These are phyloP conservation scores for Danionella dracula DNA, from an alignment of 2,797 vertebrate species.

Conservation along the genomic window DNA sequence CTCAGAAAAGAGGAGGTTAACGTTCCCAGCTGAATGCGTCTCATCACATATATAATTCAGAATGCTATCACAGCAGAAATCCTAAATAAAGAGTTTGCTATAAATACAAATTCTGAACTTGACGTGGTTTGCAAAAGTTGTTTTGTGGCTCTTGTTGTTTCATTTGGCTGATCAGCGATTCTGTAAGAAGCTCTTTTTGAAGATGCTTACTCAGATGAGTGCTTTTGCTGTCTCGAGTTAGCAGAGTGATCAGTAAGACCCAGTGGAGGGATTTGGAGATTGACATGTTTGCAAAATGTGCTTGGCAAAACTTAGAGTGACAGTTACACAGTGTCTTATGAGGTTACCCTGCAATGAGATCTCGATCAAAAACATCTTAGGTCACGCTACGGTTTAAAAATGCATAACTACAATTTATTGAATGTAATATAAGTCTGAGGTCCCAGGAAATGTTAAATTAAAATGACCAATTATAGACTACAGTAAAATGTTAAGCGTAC, in stretches of 20 bases:
- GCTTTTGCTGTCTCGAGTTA: not conserved
- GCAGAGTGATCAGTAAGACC: not conserved
- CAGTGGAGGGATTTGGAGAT: not conserved
- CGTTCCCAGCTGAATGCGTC: conserved; percentile 2
- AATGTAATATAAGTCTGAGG: too few relatives aligned
- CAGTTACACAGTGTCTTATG: not conserved
- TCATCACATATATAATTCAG: conserved; percentile 23
- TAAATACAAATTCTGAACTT: conserved; percentile 13
- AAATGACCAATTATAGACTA: too few relatives aligned
- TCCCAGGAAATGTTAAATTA: too few relatives aligned
- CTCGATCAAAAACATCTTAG: too few relatives aligned
- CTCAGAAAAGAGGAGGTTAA: conserved; percentile 9
- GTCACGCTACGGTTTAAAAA: too few relatives aligned
- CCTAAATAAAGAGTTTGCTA: conserved; percentile 10
- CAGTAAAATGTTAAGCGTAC: too few relatives aligned
- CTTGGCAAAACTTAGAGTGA: not conserved
- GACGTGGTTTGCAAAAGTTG: conserved; percentile 1
- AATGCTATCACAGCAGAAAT: conserved; percentile 19
- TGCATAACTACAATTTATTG: too few relatives aligned
- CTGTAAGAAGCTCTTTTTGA: conserved; percentile 36
- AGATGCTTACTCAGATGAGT: not conserved
- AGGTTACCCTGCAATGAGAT: not conserved
- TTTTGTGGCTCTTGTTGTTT: not conserved
- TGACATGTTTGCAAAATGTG: not conserved
- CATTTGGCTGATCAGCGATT: conserved; percentile 19